Percentiles rank a stretch among this genome's conserved stretches.
phyloP scores from a whole-genome alignment of 1,140 invertebrate genomes.

The Cyphomyrmex costatus region DNA sequence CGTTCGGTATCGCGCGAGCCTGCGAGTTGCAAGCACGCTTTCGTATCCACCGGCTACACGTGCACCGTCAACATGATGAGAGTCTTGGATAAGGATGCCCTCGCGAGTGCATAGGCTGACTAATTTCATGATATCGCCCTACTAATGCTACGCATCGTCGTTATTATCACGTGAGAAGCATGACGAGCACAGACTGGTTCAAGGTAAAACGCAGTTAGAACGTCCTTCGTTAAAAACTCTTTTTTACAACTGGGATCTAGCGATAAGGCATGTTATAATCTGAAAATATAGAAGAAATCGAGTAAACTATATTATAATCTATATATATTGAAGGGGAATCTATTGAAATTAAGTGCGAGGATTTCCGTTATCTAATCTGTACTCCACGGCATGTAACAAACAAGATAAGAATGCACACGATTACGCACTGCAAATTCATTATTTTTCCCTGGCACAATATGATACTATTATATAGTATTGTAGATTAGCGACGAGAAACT shows the following conservation, averaged over 20 bases:
- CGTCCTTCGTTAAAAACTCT: not conserved
- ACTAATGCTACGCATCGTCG: slow-evolving; percentile 23
- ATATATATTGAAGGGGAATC: not conserved
- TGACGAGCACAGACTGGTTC: slow-evolving; percentile 21
- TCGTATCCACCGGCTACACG: slow-evolving; percentile 34
- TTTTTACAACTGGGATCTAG: not conserved
- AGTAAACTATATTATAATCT: slow-evolving; percentile 20
- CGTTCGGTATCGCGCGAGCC: slow-evolving; percentile 27
- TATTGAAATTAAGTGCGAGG: slow-evolving; percentile 31
- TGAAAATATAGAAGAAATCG: not conserved
- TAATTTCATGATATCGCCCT: slow-evolving; percentile 58
- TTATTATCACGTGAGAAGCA: slow-evolving; percentile 40
- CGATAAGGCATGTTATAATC: not conserved
- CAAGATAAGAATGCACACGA: slow-evolving; percentile 13
- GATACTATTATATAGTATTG: not conserved
- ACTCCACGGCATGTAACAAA: not conserved
- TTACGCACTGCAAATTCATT: slow-evolving; percentile 23
- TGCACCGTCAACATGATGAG: slow-evolving; percentile 46
- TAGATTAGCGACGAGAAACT: slow-evolving; percentile 11
- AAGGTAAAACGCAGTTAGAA: slow-evolving; percentile 26
- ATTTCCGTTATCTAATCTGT: slow-evolving; percentile 40
- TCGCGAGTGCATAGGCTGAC: slow-evolving; percentile 47
- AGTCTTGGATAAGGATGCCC: slow-evolving; percentile 52
- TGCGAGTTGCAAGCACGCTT: slow-evolving; percentile 13
- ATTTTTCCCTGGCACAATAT: slow-evolving; percentile 17